phyloP scores from a whole-genome alignment of 2,797 vertebrate species.

The Hyperoplus immaculatus region DNA sequence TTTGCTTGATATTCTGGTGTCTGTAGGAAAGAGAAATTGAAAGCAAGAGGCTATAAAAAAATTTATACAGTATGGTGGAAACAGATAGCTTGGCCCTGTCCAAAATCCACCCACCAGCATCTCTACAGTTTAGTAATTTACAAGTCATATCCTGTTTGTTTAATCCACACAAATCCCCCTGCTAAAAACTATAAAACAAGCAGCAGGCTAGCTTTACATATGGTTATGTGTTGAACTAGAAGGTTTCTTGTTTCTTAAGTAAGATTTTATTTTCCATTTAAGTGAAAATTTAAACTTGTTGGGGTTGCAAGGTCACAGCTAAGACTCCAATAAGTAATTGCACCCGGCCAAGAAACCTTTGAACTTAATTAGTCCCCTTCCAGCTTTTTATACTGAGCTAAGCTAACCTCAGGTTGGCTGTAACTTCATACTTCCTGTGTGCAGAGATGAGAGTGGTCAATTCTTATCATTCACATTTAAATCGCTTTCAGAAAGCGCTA shows the following conservation, averaged over 20 bases:
- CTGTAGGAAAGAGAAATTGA: slow-evolving; percentile 61
- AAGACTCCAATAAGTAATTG: neutral
- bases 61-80: neutral
- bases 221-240: neutral
- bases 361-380: neutral
- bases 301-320: neutral
- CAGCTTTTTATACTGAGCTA: slow-evolving; percentile 11
- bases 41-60: neutral
- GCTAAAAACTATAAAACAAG: neutral
- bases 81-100: neutral
- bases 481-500: neutral
- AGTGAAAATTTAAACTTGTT: neutral
- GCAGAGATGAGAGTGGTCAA: neutral
- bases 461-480: neutral
- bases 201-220: neutral
- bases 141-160: neutral
- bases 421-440: neutral
- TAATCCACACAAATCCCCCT: neutral
- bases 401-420: neutral
- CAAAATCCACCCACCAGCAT: neutral
- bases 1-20: slow-evolving; percentile 86
- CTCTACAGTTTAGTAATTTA: neutral
- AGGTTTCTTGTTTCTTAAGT: neutral
- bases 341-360: too few species aligned
- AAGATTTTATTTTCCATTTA: neutral